A percentile compares a stretch with the other conserved stretches of the same genome.
phyloP scores from a whole-genome alignment of 2,888 invertebrate genomes.

The Ormia ochracea region DNA sequence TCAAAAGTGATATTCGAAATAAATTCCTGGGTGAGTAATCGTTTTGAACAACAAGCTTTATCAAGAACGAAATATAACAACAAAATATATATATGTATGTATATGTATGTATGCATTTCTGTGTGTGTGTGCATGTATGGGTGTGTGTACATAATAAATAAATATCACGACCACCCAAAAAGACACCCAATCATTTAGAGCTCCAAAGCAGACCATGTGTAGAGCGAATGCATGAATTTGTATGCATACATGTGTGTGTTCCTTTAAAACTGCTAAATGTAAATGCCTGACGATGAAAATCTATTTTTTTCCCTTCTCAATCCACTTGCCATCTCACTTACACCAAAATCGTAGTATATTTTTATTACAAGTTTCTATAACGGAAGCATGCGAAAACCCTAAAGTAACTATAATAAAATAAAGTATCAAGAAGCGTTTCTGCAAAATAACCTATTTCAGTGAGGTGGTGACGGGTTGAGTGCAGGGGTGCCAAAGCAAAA shows the following conservation, averaged over 20 bases:
- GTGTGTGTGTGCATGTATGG: background rate
- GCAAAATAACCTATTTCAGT: slow-evolving; percentile 42
- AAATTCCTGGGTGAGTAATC: slow-evolving; percentile 77
- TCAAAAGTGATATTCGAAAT: slow-evolving; percentile 77
- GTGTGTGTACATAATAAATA: slow-evolving; percentile 18
- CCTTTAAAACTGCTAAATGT: slow-evolving; percentile 63
- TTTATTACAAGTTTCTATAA: slow-evolving; percentile 19
- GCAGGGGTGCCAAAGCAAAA: no score
- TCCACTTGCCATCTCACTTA: slow-evolving; percentile 61
- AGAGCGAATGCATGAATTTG: no score
- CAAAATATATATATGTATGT: slow-evolving; percentile 1
- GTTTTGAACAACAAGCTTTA: slow-evolving; percentile 69
- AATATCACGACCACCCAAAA: slow-evolving; percentile 51
- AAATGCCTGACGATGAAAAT: slow-evolving; percentile 71
- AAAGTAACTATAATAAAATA: slow-evolving; percentile 74
- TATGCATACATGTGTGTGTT: background rate
- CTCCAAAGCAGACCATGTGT: no score
- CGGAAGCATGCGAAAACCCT: slow-evolving; percentile 51
- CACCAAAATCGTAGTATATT: slow-evolving; percentile 22
- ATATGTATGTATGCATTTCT: background rate
- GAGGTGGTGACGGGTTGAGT: background rate
- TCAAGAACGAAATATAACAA: slow-evolving; percentile 38
- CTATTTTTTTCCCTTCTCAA: slow-evolving; percentile 69
- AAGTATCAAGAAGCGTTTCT: slow-evolving; percentile 69
- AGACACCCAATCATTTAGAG: background rate